Evolutionary conservation across 2,113 vertebrate species (phyloP).

Genomic region (Pteruthius melanotis): DNA sequence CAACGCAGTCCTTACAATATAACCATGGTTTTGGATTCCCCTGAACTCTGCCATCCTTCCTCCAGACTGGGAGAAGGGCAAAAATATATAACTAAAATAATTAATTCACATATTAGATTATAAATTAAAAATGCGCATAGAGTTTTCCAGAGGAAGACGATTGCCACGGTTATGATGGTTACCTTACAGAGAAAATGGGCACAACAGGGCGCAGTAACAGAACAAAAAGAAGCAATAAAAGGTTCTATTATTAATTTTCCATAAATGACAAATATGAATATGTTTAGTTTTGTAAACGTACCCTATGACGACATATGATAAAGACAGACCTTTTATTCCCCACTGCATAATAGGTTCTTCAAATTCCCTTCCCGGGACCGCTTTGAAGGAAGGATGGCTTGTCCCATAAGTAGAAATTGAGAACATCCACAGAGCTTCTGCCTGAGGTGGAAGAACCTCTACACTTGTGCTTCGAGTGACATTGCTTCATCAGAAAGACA

Average conservation of each 20-base stretch:
- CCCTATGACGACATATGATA: background rate
- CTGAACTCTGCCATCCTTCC: background rate
- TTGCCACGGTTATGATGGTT: background rate
- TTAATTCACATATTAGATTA: background rate
- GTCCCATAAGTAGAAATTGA: background rate
- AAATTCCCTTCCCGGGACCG: background rate
- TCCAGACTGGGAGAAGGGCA: background rate
- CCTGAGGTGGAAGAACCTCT: background rate
- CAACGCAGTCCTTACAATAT: background rate
- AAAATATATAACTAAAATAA: background rate
- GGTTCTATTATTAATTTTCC: background rate
- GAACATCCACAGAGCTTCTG: background rate
- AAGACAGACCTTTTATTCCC: background rate
- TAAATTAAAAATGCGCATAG: background rate
- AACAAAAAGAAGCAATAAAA: background rate
- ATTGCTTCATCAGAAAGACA: background rate
- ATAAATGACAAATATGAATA: background rate
- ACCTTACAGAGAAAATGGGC: background rate
- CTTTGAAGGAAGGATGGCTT: background rate
- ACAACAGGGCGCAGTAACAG: background rate
- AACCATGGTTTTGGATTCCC: background rate
- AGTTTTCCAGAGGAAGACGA: background rate
- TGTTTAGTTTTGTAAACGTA: background rate
- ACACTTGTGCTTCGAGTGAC: rapidly evolving
- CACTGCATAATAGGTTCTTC: background rate